Evolutionary conservation across 2,797 vertebrate genomes (phyloP), one percentile per base, ranked within the genome.

Genomic region (Pseudomugil gertrudae): DNA sequence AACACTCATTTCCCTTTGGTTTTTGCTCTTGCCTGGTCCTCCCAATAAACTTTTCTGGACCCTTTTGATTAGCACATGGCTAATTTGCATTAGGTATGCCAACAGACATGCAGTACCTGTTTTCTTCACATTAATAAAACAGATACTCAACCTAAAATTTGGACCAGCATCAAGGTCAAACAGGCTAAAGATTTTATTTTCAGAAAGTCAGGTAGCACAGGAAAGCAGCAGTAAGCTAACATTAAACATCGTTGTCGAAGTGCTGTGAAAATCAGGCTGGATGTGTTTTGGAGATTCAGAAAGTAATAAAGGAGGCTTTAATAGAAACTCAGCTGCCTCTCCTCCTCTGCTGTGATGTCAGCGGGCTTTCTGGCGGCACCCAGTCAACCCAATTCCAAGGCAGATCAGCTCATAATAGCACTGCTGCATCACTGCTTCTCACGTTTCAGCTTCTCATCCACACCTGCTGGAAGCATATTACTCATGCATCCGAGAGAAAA

Each of bases 381-480:
- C 57, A 27, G 74, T 85, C 91, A 86, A 57, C 79, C 80, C 74
- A 73, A 84, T 86, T 84, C 63, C 77, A 71, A 68, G 72, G 77
- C 63, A 56, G 85, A 80, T 80, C 76, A 71, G 72, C 85, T 87
- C 81, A 66, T 57, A 54, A 74, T 66, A 52, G 67, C 65, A 76
- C 62, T 8, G 78, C 82, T 81, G 81, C 82, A 80, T 83, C 84
- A 83, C 78, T 23, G 69, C 76, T 82, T 85, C 89, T 90, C 87
- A 72, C 76, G 74, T 90, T 90, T 79, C 88, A 82, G 67, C 80
- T 58, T 61, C 76, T 84, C 84, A 78, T 85, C 81, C 55, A 58
- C 65, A 79, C 70, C 72, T 86, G 72, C 82, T 69, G 71, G 76
- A 81, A 80, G 79, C 51, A 23, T 64, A 87, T 89, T 85, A 87